These are phyloP conservation scores for Pollenia labialis DNA, from an alignment of 2,888 invertebrate genomes.

Conservation along the genomic window DNA sequence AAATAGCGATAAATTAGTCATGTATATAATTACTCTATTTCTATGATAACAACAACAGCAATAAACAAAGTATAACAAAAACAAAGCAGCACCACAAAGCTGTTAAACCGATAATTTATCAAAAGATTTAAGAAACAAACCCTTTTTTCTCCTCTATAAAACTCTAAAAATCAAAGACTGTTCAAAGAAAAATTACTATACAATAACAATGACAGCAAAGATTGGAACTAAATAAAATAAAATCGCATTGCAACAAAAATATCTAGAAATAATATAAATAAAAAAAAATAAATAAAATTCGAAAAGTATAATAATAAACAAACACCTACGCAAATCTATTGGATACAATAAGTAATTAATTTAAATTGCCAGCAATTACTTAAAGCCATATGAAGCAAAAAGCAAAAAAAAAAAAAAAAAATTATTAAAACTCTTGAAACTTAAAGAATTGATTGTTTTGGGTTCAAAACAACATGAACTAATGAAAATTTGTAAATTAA, in stretches of 20 bases:
- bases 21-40: constrained; percentile 59
- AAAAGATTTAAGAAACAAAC: constrained; percentile 69
- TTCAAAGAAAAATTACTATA: constrained; percentile 31
- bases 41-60: not conserved
- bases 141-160: not conserved
- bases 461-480: constrained; percentile 54
- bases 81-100: constrained; percentile 4
- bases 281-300: not conserved
- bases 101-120: constrained; percentile 33
- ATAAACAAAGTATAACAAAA: not conserved
- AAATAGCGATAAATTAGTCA: constrained; percentile 45
- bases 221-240: not conserved
- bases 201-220: constrained; percentile 1
- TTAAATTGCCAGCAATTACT: constrained; percentile 66
- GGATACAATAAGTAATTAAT: constrained; percentile 60
- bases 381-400: constrained; percentile 18
- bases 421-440: not conserved
- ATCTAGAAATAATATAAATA: constrained; percentile 25
- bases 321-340: constrained; percentile 65
- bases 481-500: constrained; percentile 46
- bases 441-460: constrained; percentile 36
- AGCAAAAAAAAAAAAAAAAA: not conserved
- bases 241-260: not conserved
- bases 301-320: constrained; percentile 51
- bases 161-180: not conserved